A percentile compares a stretch with the other conserved stretches of the same genome.
These are phyloP conservation scores for Molanna angustata DNA, from an alignment of 2,888 invertebrate genomes.

Conservation along the genomic window DNA sequence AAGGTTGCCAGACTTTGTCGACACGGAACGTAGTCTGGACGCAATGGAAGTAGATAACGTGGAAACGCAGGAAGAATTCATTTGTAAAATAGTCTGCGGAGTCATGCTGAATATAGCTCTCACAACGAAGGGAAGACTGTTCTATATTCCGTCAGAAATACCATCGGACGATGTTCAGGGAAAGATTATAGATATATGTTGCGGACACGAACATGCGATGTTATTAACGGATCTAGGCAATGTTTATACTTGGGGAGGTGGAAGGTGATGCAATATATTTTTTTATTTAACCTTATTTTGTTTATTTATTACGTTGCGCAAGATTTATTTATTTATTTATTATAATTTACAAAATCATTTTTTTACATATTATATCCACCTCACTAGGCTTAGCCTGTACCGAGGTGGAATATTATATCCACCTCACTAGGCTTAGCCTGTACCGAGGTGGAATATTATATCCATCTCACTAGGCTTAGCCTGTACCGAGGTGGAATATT, in stretches of 20 bases:
- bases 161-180: constrained; percentile 52
- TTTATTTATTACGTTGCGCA: too few species aligned
- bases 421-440: too few species aligned
- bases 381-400: too few species aligned
- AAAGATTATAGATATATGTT: constrained; percentile 61
- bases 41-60: not conserved
- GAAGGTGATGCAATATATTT: constrained; percentile 63
- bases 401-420: too few species aligned
- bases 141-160: constrained; percentile 59
- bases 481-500: too few species aligned
- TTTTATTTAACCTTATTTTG: not conserved
- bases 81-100: constrained; percentile 46
- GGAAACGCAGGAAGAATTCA: not conserved
- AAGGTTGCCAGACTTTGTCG: constrained; percentile 23
- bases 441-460: too few species aligned
- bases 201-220: constrained; percentile 81
- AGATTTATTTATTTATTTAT: too few species aligned
- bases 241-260: constrained; percentile 81
- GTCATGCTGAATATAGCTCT: constrained; percentile 48
- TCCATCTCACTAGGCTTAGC: too few species aligned
- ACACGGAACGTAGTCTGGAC: not conserved
- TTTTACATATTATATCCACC: too few species aligned
- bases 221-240: constrained; percentile 66
- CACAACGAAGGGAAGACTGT: constrained; percentile 53
- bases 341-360: too few species aligned